Evolutionary conservation across 2,888 invertebrate species (phyloP), one percentile per base, ranked within the genome.

Genomic region (Chymomyza procnemis): DNA sequence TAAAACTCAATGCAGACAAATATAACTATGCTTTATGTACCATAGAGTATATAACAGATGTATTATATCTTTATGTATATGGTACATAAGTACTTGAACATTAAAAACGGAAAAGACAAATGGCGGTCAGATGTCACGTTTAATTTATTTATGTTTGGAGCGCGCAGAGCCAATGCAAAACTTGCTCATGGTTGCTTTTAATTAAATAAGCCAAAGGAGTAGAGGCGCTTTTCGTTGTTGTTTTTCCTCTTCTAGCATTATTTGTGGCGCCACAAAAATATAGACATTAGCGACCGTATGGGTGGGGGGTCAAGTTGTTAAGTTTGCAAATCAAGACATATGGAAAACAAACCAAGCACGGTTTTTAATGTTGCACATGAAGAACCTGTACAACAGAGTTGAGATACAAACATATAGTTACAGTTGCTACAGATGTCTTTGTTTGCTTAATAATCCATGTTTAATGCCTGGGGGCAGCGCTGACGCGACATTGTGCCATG

Each of bases 81-180:
- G n/a, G n/a, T n/a, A 26, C 26, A 41, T 41, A 41, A 41, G 34
- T 41, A 41, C 12, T 41, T 12, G 34, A 3, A 73, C 73, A 72
- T 76, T 71, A 64, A 69, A 70, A 67, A 50, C 48, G 21, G 21
- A 59, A 70, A 81, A 80, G 83, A 81, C 81, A 85, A 81, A 81
- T 85, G 85, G 83, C 85, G 85, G 85, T 85, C 81, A 81, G 78
- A 74, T 85, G 81, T 82, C 81, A 78, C 85, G 83, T 85, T 82
- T 82, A 81, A 85, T 81, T 85, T 82, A 85, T 85, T 81, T 78
- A 85, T 75, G 85, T 69, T 26, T 55, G 14, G 61, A 26, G 54
- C 19, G 21, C 26, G 61, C 41, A 55, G n/a, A n/a, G 19, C 52
- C 60, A 9, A 21, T 12, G 26, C 18, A 8, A 34, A 54, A 59